Conservation (phyloP, 2,797 vertebrate species). For the Diplodus sargus region DNA sequence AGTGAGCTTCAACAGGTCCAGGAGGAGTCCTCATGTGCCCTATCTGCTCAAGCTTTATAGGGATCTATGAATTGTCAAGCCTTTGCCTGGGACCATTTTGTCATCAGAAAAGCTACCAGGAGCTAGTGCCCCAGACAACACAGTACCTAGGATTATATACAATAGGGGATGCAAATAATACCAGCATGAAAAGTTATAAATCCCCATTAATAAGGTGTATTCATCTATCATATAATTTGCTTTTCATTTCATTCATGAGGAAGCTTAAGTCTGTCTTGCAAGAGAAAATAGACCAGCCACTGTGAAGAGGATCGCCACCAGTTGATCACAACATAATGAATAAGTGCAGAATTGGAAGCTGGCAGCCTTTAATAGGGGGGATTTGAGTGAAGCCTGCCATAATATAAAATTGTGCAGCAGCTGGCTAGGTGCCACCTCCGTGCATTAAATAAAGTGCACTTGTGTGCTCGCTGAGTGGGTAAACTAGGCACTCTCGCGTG, state of each 20-base stretch:
- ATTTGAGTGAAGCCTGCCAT: conserved; percentile 71
- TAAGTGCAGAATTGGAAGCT: conserved; percentile 32
- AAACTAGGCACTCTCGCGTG: conserved; percentile 71
- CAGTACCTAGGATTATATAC: background rate
- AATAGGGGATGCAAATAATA: conserved; percentile 10
- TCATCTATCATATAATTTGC: conserved; percentile 30
- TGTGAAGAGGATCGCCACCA: conserved; percentile 34
- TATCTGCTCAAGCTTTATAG: background rate
- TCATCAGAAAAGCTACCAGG: conserved; percentile 16
- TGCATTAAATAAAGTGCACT: conserved; percentile 84
- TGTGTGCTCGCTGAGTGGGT: conserved; percentile 67
- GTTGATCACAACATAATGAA: conserved; percentile 66
- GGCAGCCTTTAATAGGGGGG: conserved; percentile 50
- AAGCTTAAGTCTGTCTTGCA: conserved; percentile 20
- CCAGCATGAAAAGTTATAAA: conserved; percentile 19
- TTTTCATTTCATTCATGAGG: conserved; percentile 59
- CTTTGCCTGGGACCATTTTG: conserved; percentile 24
- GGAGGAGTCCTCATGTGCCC: conserved; percentile 2
- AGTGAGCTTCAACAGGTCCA: conserved; percentile 1
- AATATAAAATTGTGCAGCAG: conserved; percentile 64
- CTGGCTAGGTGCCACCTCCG: conserved; percentile 72
- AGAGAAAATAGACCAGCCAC: conserved; percentile 4
- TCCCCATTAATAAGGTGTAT: conserved; percentile 31
- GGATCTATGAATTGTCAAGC: conserved; percentile 16
- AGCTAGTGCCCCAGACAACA: conserved; percentile 23